A percentile compares a stretch with the other conserved stretches of the same genome.
These are phyloP conservation scores for Pluvialis apricaria DNA, from an alignment of 2,113 vertebrate genomes.

Conservation along the genomic window DNA sequence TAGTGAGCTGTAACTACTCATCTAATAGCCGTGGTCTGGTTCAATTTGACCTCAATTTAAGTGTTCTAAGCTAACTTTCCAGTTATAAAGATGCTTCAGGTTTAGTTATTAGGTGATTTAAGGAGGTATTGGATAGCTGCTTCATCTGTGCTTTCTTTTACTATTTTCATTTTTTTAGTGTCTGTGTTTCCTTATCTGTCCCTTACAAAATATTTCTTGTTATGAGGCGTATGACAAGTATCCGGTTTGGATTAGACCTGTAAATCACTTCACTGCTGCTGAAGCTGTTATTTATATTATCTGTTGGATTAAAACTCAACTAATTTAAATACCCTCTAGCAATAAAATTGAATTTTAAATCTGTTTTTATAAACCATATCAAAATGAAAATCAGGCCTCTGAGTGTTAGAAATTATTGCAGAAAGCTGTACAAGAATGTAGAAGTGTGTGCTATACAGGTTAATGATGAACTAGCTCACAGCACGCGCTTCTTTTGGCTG, in stretches of 20 bases:
- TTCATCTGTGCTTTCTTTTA: neutral
- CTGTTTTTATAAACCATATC: neutral
- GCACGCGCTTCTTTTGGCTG: neutral
- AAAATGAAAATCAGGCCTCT: neutral
- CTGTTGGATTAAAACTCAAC: constrained; percentile 3
- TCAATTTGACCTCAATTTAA: constrained; percentile 4
- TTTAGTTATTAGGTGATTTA: constrained; percentile 12
- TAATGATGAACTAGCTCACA: neutral
- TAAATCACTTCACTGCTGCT: neutral
- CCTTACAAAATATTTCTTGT: neutral
- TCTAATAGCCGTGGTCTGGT: neutral
- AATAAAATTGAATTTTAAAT: neutral
- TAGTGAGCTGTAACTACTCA: neutral
- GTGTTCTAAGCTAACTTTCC: neutral
- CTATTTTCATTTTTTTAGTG: neutral
- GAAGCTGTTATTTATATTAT: neutral
- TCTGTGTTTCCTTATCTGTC: neutral
- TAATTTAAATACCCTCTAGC: neutral
- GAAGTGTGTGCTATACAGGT: neutral
- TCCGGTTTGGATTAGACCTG: constrained; percentile 13
- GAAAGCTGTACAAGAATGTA: neutral
- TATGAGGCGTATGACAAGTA: neutral
- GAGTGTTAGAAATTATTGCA: neutral
- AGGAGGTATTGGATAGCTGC: neutral
- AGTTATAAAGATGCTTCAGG: neutral